Evolutionary conservation across 2,888 invertebrate species (phyloP), one percentile per base, ranked within the genome.

Genomic region (Lepidochitona cinerea): DNA sequence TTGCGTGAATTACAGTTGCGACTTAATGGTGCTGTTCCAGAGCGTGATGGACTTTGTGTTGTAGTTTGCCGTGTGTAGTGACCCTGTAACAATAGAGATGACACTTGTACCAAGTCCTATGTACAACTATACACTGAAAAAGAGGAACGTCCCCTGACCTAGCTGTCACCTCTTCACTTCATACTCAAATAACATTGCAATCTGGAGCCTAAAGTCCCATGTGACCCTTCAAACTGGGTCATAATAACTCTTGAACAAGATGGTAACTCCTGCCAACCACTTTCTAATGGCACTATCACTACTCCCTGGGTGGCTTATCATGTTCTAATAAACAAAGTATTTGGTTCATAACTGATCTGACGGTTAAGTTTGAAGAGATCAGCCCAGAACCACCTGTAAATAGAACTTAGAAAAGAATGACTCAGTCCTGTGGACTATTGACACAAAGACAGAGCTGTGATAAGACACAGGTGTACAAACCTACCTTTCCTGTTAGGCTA

Each of bases 1-100:
- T 73, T 76, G 35, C 73, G 59, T 29, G 59, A 4, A 14, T 2
- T 29, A 29, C 32, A 29, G 59, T 32, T 59, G 26, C 59, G 59
- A 59, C 59, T 59, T 23, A 32, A 26, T 59, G 59, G 32, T 7
- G 59, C 14, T 18, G 59, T 14, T 23, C 29, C 32, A 14, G 23
- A 2, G 23, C 59, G 23, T 14, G 9, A 12, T 41, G 59, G 59
- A 59, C 59, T 59, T 59, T 59, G 59, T 59, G 59, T 23, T 49
- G 18, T 59, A 59, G 59, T 29, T 29, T 59, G 59, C 59, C 59
- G 23, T 23, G 59, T 59, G 59, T 29, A 59, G 59, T 59, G 59
- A 59, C 59, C 59, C 59, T 59, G 59, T 59, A 59, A 59, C 59
- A 29, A 59, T 29, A 59, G 59, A 59, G 59, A 59, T 49, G 49